phyloP scores from a whole-genome alignment of 2,888 invertebrate genomes.

The Drosophila neonasuta region DNA sequence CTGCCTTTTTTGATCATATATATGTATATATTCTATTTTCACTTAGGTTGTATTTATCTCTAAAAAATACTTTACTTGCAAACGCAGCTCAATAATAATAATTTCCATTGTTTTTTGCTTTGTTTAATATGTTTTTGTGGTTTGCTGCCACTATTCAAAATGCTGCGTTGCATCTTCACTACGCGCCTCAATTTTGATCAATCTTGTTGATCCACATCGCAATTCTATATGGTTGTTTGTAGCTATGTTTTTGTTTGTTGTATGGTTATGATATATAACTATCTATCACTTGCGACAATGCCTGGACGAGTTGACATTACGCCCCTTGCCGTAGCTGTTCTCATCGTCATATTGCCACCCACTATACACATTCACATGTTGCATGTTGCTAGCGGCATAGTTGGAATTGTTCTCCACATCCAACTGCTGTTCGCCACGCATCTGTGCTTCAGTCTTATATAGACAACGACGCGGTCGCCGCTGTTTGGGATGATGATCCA shows the following conservation, averaged over 20 bases:
- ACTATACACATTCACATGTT: conserved; percentile 62
- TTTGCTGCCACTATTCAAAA: conserved; percentile 12
- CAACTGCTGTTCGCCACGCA: conserved; percentile 42
- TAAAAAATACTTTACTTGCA: conserved; percentile 63
- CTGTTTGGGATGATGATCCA: conserved; percentile 54
- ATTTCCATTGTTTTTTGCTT: background rate
- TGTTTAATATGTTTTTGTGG: background rate
- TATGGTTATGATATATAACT: conserved; percentile 38
- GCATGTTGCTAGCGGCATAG: conserved; percentile 68
- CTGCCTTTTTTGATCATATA: conserved; percentile 28
- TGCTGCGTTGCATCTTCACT: conserved; percentile 6
- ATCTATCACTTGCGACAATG: conserved; percentile 75
- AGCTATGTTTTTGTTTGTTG: conserved; percentile 13
- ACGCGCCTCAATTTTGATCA: background rate
- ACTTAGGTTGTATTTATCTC: conserved; percentile 42
- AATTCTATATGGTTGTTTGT: conserved; percentile 16
- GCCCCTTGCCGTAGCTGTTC: conserved; percentile 71
- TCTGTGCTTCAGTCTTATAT: conserved; percentile 78
- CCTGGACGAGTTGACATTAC: conserved; percentile 64
- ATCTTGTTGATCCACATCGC: background rate
- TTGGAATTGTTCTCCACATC: conserved; percentile 75
- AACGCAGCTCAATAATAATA: conserved; percentile 4
- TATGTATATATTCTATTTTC: conserved; percentile 3
- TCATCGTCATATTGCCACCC: conserved; percentile 70
- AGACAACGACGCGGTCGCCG: conserved; percentile 79